Conservation (phyloP, 2,113 vertebrate genomes). For the Lucifuga dentata region DNA sequence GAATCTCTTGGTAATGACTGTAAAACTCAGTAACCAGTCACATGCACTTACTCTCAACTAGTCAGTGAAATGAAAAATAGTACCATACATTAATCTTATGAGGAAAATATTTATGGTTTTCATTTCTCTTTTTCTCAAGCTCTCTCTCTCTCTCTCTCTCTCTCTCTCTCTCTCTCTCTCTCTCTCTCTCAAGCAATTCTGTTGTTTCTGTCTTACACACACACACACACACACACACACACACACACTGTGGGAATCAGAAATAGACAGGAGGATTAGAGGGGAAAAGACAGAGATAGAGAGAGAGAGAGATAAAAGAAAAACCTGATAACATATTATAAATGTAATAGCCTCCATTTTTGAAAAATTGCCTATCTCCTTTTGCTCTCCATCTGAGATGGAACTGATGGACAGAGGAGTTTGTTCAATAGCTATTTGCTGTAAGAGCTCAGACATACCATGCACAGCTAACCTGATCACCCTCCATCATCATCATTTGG, state of each 20-base stretch:
- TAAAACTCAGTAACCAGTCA: too few relatives aligned
- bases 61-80: too few relatives aligned
- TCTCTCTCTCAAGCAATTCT: too few relatives aligned
- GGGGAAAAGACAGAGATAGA: background rate
- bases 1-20: background rate
- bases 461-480: constrained; percentile 5
- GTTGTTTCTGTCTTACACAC: too few relatives aligned
- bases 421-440: constrained; percentile 39
- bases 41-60: too few relatives aligned
- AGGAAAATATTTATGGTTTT: background rate
- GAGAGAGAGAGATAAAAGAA: background rate
- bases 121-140: constrained; percentile 11
- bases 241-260: constrained; percentile 9
- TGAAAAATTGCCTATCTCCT: constrained; percentile 10
- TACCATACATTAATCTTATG: constrained; percentile 2
- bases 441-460: constrained; percentile 18
- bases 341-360: constrained; percentile 34
- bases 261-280: constrained; percentile 3
- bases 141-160: too few relatives aligned
- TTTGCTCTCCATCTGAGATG: constrained; percentile 20
- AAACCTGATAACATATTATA: constrained; percentile 11
- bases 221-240: background rate
- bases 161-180: too few relatives aligned
- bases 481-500: constrained; percentile 17
- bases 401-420: constrained; percentile 24